Evolutionary conservation across 2,797 vertebrate genomes (phyloP), one percentile per base, ranked within the genome.

Genomic region (Micropoecilia bifurca): DNA sequence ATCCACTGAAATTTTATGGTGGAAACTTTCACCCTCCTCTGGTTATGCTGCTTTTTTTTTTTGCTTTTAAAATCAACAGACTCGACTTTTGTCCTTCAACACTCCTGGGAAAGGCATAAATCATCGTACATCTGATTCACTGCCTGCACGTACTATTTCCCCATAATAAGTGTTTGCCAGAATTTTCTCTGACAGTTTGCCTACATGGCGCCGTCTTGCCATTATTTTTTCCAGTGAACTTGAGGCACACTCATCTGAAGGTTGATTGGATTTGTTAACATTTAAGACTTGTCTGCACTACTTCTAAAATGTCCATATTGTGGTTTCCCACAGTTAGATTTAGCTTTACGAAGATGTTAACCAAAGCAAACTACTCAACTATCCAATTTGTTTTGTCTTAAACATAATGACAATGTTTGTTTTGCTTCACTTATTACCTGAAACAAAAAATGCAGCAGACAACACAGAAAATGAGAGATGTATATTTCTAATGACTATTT

Each of bases 181-280:
- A 41, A 74, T 30, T 50, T 71, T 68, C 6, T 45, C 61, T 3
- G 33, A 25, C 53, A 25, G 30, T 28, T 22, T 48, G 10, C 9
- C 61, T n/a, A n/a, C 61, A 77, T 83, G 53, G 74, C 78, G 6
- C 63, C 28, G 61, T 78, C 74, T 80, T 84, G 77, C 14, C 39
- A 50, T 13, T 13, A 25, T 2, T 33, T 76, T 77, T 72, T 53
- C 4, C 72, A 77, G 5, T 50, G 74, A 61, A 1, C 0, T 59
- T 50, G 47, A 80, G 59, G 2, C 22, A 8, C 41, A 78, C 43
- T 33, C n/a, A 13, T 3, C 39, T 25, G 7, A 12, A 30, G 33
- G 36, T 10, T 43, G n/a, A 46, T 33, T 73, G 72, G 20, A 20
- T 75, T 30, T 39, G 6, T n/a, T 28, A 57, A 43, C 22, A 18